Conservation (phyloP, 2,888 invertebrate species). For the Chironomus tentans region DNA sequence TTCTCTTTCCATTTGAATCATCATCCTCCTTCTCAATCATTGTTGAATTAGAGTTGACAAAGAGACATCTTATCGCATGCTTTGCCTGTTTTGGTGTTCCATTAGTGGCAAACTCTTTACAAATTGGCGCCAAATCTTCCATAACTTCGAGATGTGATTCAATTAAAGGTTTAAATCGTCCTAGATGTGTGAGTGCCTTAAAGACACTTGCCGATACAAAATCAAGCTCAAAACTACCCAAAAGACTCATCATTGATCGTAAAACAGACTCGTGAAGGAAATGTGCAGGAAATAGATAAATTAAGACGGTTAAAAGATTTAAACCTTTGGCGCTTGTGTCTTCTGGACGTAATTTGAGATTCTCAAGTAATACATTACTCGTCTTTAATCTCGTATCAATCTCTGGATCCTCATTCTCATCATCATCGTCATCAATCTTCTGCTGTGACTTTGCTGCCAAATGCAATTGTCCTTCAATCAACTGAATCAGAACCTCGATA, state of each 20-base stretch:
- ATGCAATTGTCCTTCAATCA: slow-evolving; percentile 7
- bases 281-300: slow-evolving; percentile 71
- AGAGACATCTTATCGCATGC: slow-evolving; percentile 88
- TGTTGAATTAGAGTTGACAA: slow-evolving; percentile 58
- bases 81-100: slow-evolving; percentile 95
- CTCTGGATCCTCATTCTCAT: slow-evolving; percentile 34
- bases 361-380: background rate
- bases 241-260: slow-evolving; percentile 64
- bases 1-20: slow-evolving; percentile 25
- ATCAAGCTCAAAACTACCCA: slow-evolving; percentile 59
- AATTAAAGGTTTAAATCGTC: slow-evolving; percentile 74
- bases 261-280: slow-evolving; percentile 81
- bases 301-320: slow-evolving; percentile 65
- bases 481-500: slow-evolving; percentile 58
- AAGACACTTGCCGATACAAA: slow-evolving; percentile 70
- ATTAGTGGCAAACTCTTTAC: slow-evolving; percentile 77
- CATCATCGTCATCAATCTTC: slow-evolving; percentile 60
- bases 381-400: background rate
- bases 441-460: slow-evolving; percentile 1
- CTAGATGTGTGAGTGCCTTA: slow-evolving; percentile 76
- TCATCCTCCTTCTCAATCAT: slow-evolving; percentile 31
- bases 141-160: slow-evolving; percentile 67
- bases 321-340: slow-evolving; percentile 84
- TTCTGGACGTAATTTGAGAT: slow-evolving; percentile 51
- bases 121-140: slow-evolving; percentile 71